Base-by-base conservation (phyloP, 1,140 invertebrate genomes). In the Bradysia coprophila region DNA sequence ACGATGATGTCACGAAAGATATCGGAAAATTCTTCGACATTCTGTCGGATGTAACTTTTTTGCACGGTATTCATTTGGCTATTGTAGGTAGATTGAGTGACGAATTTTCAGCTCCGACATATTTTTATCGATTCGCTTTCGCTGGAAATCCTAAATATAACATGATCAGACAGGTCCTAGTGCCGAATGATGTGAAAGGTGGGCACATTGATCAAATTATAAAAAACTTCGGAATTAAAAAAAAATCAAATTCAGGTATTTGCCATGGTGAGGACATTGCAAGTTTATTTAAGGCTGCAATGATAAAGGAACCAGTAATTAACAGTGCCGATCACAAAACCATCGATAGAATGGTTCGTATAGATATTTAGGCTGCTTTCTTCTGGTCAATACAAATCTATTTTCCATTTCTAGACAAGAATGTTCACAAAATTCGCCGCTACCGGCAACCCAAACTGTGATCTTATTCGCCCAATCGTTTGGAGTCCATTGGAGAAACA, bases 211-310 rank as follows among this genome's bases (percentile, higher is more conserved):
- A n/a, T n/a, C n/a, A n/a, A n/a, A n/a, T n/a, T n/a, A n/a, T n/a
- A n/a, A n/a, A n/a, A n/a, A n/a, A n/a, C n/a, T n/a, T n/a, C n/a
- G n/a, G n/a, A n/a, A n/a, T n/a, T n/a, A n/a, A n/a, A n/a, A n/a
- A n/a, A n/a, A n/a, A n/a, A n/a, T n/a, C n/a, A n/a, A n/a, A n/a
- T n/a, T n/a, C n/a, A 49, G 68, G 75, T 10, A 64, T 66, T 1
- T 67, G 63, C 46, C 76, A 79, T 49, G 69, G 65, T 0, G 76
- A 79, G 44, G 76, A 79, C 47, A 31, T 76, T 2, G 68, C 68
- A 45, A 77, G 76, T 53, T 47, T 78, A 5, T 79, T 76, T 49
- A 59, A 64, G 45, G 66, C 59, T 38, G 47, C 67, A 21, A 63
- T 59, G 10, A 47, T 53, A n/a, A n/a, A n/a, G 15, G 59, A 62